Evolutionary conservation across 1,140 invertebrate genomes (phyloP), one percentile per base, ranked within the genome.

Genomic region (Pseudomyrmex pallidus): DNA sequence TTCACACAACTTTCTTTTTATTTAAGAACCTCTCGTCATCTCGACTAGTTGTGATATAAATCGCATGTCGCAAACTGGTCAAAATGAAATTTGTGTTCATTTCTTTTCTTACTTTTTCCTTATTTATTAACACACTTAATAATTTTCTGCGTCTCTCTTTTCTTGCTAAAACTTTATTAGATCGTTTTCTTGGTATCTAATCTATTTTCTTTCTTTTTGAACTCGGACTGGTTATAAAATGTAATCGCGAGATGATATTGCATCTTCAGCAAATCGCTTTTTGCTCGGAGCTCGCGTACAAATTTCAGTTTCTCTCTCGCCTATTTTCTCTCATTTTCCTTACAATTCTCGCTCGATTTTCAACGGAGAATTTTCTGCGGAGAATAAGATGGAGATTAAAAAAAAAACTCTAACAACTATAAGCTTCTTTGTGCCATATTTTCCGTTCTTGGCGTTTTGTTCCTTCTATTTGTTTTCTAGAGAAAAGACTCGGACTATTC

Each of bases 341-440:
- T 25, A 25, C 2, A 3, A 25, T 25, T 25, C 25, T 68, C 46
- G 17, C 12, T 68, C 35, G 35, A 7, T 35, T 62, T 12, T 35
- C 1, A n/a, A 22, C 9, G n/a, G n/a, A 48, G 44, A 78, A 78
- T 87, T 68, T 12, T 9, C 52, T 44, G 17, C 54, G 25, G 48
- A 35, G 15, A 10, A 22, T 25, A 35, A 57, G 56, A 84, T 61
- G 57, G 56, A 25, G 61, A 44, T 80, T 87, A 82, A 35, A 35
- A 35, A 35, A 35, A 35, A 35, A 35, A 35, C 5, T 35, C 35
- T 74, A 74, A 84, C 59, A 70, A 52, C 22, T 52, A n/a, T 46
- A 9, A 66, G 57, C 25, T 87, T 74, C 15, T 17, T 20, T 74
- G 0, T 7, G n/a, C n/a, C 25, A 22, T 67, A 70, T 59, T 78